phyloP scores from a whole-genome alignment of 1,140 invertebrate species.

The Diuraphis noxia region DNA sequence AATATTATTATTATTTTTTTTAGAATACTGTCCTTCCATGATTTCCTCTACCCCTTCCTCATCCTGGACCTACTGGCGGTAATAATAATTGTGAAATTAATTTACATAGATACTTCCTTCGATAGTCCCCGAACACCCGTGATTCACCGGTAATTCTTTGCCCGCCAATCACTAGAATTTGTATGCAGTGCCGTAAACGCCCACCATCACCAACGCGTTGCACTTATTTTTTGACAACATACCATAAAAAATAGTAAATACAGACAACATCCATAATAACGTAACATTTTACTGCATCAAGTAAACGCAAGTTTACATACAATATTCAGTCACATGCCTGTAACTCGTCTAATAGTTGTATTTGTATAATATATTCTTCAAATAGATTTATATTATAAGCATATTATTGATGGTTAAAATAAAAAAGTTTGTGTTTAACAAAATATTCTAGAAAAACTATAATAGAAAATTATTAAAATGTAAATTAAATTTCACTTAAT shows the following conservation, averaged over 20 bases:
- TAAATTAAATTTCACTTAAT: not conserved
- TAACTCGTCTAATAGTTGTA: not conserved
- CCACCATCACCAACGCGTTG: not conserved
- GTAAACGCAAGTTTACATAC: not conserved
- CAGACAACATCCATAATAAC: not conserved
- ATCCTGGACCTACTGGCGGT: not conserved
- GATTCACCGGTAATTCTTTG: conserved; percentile 9
- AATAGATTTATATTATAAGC: not conserved
- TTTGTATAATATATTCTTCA: not conserved
- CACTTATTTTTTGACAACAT: not conserved
- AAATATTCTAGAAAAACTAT: not conserved
- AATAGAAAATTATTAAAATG: not conserved
- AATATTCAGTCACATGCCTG: not conserved
- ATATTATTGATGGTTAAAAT: not conserved
- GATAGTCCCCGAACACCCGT: not conserved
- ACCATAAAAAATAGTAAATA: not conserved
- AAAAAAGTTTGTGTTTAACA: not conserved
- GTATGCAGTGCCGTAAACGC: not conserved
- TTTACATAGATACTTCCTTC: conserved; percentile 35
- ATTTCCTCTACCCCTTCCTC: not conserved
- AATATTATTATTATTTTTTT: conserved; percentile 20
- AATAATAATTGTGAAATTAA: conserved; percentile 34
- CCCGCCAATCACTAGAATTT: not conserved
- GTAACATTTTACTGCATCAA: not conserved
- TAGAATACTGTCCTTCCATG: conserved; percentile 7